These are phyloP conservation scores for Threskiornis aethiopicus DNA, from an alignment of 2,797 vertebrate species.

Conservation along the genomic window DNA sequence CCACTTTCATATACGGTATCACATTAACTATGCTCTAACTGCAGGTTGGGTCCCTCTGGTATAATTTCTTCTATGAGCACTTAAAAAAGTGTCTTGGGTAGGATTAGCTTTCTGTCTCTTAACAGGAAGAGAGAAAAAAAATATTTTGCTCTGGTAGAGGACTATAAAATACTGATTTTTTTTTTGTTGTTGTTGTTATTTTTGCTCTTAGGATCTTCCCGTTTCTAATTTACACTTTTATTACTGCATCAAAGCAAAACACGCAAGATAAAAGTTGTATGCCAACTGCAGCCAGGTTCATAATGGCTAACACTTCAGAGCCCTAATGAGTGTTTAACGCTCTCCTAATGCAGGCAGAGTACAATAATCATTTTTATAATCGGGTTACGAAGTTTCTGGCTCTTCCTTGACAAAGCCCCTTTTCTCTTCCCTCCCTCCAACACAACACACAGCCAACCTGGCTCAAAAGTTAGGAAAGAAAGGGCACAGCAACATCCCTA, in stretches of 20 bases:
- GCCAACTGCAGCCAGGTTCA: neutral
- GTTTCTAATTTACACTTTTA: neutral
- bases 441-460: neutral
- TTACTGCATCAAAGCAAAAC: neutral
- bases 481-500: neutral
- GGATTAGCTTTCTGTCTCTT: neutral
- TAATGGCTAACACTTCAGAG: neutral
- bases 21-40: neutral
- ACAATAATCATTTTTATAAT: conserved; percentile 35
- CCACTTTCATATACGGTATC: neutral
- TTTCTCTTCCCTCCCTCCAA: neutral
- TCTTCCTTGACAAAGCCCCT: neutral
- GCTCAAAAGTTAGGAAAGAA: neutral
- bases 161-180: neutral
- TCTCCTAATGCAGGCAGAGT: conserved; percentile 12
- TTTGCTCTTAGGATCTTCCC: neutral
- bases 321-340: conserved; percentile 33
- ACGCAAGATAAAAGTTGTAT: neutral
- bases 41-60: neutral
- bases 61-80: neutral
- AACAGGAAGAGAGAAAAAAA: neutral
- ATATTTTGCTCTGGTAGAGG: neutral
- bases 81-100: neutral
- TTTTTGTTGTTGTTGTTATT: neutral
- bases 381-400: neutral